Evolutionary conservation across 2,113 vertebrate genomes (phyloP).

Genomic region (Tonatia bakeri): DNA sequence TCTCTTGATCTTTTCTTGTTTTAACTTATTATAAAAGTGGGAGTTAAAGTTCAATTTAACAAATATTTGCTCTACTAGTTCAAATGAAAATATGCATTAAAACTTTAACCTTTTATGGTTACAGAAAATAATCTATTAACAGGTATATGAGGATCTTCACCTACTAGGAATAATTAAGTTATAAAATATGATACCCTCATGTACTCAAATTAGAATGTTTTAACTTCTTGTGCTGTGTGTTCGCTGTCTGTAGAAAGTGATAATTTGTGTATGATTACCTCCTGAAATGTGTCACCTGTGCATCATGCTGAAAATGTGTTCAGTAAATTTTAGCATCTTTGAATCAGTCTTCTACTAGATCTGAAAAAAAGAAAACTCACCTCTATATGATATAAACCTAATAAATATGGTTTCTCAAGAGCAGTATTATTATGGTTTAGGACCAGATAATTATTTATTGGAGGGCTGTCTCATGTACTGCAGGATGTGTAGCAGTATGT

Average conservation of each 20-base stretch:
- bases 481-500: background rate
- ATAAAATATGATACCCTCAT: background rate
- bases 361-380: background rate
- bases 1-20: background rate
- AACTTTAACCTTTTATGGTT: background rate
- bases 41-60: background rate
- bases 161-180: constrained; percentile 24
- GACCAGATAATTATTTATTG: background rate
- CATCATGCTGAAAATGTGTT: background rate
- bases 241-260: background rate
- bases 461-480: background rate
- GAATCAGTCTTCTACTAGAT: background rate
- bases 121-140: background rate
- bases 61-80: background rate
- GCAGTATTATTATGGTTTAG: background rate
- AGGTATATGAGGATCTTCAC: background rate
- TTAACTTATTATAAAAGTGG: background rate
- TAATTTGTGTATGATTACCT: constrained; percentile 21
- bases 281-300: background rate
- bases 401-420: background rate
- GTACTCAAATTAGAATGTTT: constrained; percentile 1
- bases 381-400: background rate
- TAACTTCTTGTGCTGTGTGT: background rate
- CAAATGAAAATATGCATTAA: background rate
- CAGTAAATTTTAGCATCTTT: background rate